Evolutionary conservation across 2,888 invertebrate species (phyloP), one percentile per base, ranked within the genome.

Genomic region (Schizaphis graminum): DNA sequence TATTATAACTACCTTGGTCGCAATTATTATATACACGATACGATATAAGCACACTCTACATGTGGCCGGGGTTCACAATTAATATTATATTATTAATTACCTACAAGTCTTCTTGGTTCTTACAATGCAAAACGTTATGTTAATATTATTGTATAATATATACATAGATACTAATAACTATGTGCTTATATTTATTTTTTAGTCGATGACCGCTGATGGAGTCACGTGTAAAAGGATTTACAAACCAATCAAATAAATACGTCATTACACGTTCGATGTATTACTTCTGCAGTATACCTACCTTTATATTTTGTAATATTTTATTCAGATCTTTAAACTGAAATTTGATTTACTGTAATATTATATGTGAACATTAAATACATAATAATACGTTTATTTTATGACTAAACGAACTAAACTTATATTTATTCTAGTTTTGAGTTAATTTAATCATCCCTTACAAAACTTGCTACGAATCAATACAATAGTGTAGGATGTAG

Each of bases 321-420:
- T 21, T 77, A 21, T 77, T 77, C 35, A 35, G 35, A 35, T 35
- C 1, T 67, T 67, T 35, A 35, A 77, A 35, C 77, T 77, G 35
- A 77, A 77, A 77, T 35, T n/a, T 77, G 35, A 21, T 0, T 3
- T 35, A 35, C 77, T 35, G 21, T 77, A 77, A 77, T 77, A 21
- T 24, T 24, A 77, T 53, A n/a, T 53, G 21, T 35, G 21, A 77
- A 77, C 8, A 35, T 98, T 35, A 77, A 77, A 53, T 53, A 77
- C 77, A 35, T 21, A 77, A 77, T 21, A 21, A 77, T 77, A 77
- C 21, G 21, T 77, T 21, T 41, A 3, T 21, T 77, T 8, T 77
- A 77, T 77, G n/a, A 67, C n/a, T 28, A n/a, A 0, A 13, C 13
- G 8, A 61, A 67, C 13, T 67, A 67, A 35, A 35, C 35, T 35